Percentiles rank a stretch among this genome's conserved stretches.
These are phyloP conservation scores for Zaprionus vittiger DNA, from an alignment of 1,140 invertebrate species.

Conservation along the genomic window DNA sequence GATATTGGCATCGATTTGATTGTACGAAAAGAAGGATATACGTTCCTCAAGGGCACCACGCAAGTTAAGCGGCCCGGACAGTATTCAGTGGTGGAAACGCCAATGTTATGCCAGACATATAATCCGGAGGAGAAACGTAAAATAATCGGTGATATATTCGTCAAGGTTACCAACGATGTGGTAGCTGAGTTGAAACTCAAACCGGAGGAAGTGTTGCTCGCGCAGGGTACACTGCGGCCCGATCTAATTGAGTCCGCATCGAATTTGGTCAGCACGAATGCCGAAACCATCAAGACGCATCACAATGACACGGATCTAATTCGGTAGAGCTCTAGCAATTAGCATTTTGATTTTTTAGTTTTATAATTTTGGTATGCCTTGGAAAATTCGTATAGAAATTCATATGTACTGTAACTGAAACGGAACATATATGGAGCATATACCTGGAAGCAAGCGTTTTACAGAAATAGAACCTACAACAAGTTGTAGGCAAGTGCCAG, in stretches of 20 bases:
- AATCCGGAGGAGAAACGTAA: slow-evolving; percentile 98
- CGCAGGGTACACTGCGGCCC: slow-evolving; percentile 96
- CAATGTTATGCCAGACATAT: slow-evolving; percentile 93
- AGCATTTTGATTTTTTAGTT: background rate
- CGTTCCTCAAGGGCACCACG: slow-evolving; percentile 93
- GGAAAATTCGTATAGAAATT: slow-evolving; percentile 38
- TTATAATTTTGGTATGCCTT: slow-evolving; percentile 36
- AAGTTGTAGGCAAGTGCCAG: slow-evolving; percentile 44
- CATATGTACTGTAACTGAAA: slow-evolving; percentile 27
- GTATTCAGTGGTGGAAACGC: slow-evolving; percentile 89
- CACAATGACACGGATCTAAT: slow-evolving; percentile 99
- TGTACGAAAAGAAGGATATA: slow-evolving; percentile 90
- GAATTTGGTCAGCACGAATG: slow-evolving; percentile 91
- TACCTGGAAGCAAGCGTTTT: slow-evolving; percentile 39
- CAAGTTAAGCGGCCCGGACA: slow-evolving; percentile 86
- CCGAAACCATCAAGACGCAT: slow-evolving; percentile 99
- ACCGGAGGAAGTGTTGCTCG: slow-evolving; percentile 93
- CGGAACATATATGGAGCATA: slow-evolving; percentile 41
- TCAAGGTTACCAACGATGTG: slow-evolving; percentile 94
- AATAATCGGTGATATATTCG: slow-evolving; percentile 99
- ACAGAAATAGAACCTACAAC: slow-evolving; percentile 47
- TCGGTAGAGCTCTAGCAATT: slow-evolving; percentile 83
- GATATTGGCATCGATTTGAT: slow-evolving; percentile 94
- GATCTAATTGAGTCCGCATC: slow-evolving; percentile 99
- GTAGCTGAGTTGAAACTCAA: slow-evolving; percentile 92